Evolutionary conservation across 2,113 vertebrate genomes (phyloP), one percentile per base, ranked within the genome.

Genomic region (Podocnemis expansa): DNA sequence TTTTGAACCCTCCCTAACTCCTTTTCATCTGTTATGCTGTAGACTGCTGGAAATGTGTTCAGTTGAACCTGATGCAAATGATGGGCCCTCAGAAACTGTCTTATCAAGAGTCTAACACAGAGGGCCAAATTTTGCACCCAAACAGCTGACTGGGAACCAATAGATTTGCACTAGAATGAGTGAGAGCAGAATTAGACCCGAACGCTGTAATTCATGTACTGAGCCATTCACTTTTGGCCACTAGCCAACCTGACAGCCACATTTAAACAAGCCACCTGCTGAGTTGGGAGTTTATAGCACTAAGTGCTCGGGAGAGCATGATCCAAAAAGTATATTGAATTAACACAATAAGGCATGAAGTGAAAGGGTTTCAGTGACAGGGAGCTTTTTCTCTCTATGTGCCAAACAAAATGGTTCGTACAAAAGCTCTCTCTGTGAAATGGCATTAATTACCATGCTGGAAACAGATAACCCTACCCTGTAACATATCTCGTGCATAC

Each of bases 201-300:
- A 92, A 95, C 47, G 86, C 49, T 17, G 27, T 0, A 31, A 78
- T 93, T 95, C 63, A 29, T 3, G 54, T 70, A 70, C 12, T 1
- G 78, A 96, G 94, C 89, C 93, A 92, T 87, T 89, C 54, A 11
- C 80, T 90, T 70, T 63, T 89, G 91, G 94, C 87, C 82, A 84
- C 63, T 84, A 55, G 90, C 93, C 94, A 91, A 78, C 55, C 52
- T 88, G 93, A 95, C 90, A 79, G 78, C 80, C 84, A 89, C 87
- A 93, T 96, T 78, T 85, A 84, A 95, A 75, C 82, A 92, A 93
- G 94, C 95, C 93, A 95, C 97, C 97, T 95, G 91, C 89, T 76
- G 92, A 95, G 93, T 1, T 43, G 92, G 91, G 88, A 95, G 85
- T 89, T 95, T 90, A 91, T 73, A 92, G 81, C 96, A 80, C 60